Base-by-base conservation (phyloP, 2,888 invertebrate species). In the Drosophila macrothrix region DNA sequence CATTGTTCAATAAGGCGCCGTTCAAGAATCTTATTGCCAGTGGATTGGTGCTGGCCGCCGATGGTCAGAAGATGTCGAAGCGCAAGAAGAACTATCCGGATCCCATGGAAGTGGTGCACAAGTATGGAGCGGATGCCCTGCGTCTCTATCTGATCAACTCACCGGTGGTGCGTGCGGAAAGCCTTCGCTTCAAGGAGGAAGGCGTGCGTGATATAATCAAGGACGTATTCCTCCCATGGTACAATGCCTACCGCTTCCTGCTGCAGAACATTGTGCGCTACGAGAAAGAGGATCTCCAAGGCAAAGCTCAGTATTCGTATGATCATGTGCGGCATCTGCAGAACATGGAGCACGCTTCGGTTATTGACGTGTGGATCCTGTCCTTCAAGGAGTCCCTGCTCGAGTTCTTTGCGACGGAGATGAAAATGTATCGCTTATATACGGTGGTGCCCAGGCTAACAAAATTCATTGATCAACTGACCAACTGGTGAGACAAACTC, bases 31-130 rank as follows among this genome's bases (percentile, higher is more conserved):
- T 99, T 50, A 98, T 99, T 80, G 98, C 97, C 25, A 99, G 98
- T 93, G 99, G 99, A 2, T 94, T 99, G 67, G 97, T 99, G 0
- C 94, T 99, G 71, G 99, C 99, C n/a, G 93, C 97, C 41, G 99
- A 99, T 94, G 99, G 99, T 0, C 98, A 99, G 92, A 99, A 99
- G 94, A 99, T 99, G 99, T 99, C 99, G 0, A 99, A 99, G 93
- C 95, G 99, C 35, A 99, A 99, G 94, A 98, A 99, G 93, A 99
- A 99, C 93, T 99, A 99, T 93, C 99, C 99, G 0, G 99, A 99
- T 94, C 99, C 99, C 1, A 94, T 98, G 94, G 96, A 97, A 86
- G 95, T 99, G 22, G 96, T 98, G 0, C 94, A 96, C 58, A 98
- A 98, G 92, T 99, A 97, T 93, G 99, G 99, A 2, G 99, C 99